A percentile compares a stretch with the other conserved stretches of the same genome.
Conservation (phyloP, 2,797 vertebrate genomes). For the Gymnoscopelus microlampas region DNA sequence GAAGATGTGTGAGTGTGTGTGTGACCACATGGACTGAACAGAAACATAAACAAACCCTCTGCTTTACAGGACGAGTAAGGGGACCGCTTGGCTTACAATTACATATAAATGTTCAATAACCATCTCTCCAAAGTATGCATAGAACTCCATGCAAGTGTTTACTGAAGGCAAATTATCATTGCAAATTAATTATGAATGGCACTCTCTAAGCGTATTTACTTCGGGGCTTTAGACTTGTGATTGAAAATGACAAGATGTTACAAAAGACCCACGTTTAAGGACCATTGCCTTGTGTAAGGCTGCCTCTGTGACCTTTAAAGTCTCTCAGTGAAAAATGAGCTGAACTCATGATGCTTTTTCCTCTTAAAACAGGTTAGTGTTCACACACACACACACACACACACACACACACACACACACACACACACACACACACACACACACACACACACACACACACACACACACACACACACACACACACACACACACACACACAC, state of each 20-base stretch:
- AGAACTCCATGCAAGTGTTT: background rate
- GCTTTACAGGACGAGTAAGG: background rate
- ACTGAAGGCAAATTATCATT: background rate
- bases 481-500: too few relatives aligned
- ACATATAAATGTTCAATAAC: too few relatives aligned
- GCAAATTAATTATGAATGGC: background rate
- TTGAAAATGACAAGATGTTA: constrained; percentile 10
- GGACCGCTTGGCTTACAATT: too few relatives aligned
- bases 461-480: background rate
- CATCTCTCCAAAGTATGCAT: background rate
- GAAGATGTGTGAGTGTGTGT: background rate
- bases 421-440: too few relatives aligned
- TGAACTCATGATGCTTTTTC: constrained; percentile 32
- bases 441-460: constrained; percentile 1
- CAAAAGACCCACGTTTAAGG: background rate
- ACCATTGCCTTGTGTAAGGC: background rate
- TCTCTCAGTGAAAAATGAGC: constrained; percentile 43
- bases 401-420: too few relatives aligned
- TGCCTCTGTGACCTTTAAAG: constrained; percentile 32
- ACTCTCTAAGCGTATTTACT: background rate
- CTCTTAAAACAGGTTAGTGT: constrained; percentile 48
- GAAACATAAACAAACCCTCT: constrained; percentile 17
- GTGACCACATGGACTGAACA: constrained; percentile 3
- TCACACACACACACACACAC: background rate
- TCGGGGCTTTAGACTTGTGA: background rate